A percentile compares a stretch with the other conserved stretches of the same genome.
Conservation (phyloP, 2,113 vertebrate genomes). For the Cariama cristata region DNA sequence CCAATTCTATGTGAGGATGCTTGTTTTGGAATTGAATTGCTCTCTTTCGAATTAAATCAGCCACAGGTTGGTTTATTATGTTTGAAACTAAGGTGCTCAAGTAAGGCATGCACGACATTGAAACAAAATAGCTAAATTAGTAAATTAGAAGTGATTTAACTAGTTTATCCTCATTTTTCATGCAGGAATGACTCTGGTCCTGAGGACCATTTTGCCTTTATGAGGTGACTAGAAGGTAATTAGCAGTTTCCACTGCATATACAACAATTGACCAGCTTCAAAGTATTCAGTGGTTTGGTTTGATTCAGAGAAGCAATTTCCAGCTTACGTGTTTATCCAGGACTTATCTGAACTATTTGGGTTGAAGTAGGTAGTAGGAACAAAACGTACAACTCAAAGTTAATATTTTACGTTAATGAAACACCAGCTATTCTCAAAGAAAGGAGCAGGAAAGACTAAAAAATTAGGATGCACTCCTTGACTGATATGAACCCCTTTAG, state of each 20-base stretch:
- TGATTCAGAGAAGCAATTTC: constrained; percentile 53
- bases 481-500: background rate
- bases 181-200: background rate
- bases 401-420: constrained; percentile 64
- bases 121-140: background rate
- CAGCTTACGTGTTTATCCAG: constrained; percentile 11
- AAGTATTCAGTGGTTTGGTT: constrained; percentile 29
- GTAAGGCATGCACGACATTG: background rate
- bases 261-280: background rate
- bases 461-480: background rate
- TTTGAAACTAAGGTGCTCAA: background rate
- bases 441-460: constrained; percentile 16
- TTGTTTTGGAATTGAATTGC: background rate
- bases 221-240: background rate
- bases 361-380: constrained; percentile 3
- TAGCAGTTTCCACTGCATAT: background rate
- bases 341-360: constrained; percentile 51
- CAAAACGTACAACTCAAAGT: constrained; percentile 29
- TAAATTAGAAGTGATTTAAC: background rate
- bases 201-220: background rate
- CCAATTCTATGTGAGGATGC: background rate
- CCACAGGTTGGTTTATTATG: background rate
- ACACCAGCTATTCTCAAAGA: background rate
- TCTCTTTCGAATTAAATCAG: background rate
- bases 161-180: background rate